Evolutionary conservation across 2,113 vertebrate species (phyloP), one percentile per base, ranked within the genome.

Genomic region (Clarias gariepinus): DNA sequence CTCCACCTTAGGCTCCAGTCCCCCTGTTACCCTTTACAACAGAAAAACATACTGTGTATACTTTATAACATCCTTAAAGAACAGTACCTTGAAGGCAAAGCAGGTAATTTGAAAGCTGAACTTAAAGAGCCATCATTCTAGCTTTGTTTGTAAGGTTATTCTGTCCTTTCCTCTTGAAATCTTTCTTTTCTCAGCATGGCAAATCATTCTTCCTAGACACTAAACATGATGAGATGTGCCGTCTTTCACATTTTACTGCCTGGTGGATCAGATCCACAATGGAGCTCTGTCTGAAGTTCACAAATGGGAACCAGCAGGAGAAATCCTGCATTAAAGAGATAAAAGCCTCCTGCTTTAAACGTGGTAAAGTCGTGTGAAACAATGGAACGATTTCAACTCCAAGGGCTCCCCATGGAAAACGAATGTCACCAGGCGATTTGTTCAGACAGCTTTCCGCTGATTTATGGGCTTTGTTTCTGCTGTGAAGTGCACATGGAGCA

Each of bases 231-330:
- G 55, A 47, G 87, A 78, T 63, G 12, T 83, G 57, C 36, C 53
- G 36, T 83, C 74, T 78, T 82, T 86, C 28, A 86, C 68, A 18
- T 86, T 86, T 83, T 64, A 84, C 25, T 58, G 64, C 81, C 64
- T 63, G 74, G 64, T 57, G 41, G 11, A 86, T 86, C 23, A 80
- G 55, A 64, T 36, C 84, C 84, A 71, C 57, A 89, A 80, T 69
- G 28, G 30, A 69, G 61, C 61, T 30, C 79, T 73, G 82, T 85
- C 47, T 80, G 63, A 87, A 85, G 71, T 79, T 87, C 76, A 82
- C 73, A 78, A 89, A 83, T 87, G 47, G 73, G 81, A 87, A 87
- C 83, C 83, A 87, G 66, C 76, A 82, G 41, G 69, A 55, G 60
- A 85, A 87, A 19, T 83, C 41, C 61, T 79, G 55, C 68, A 61